phyloP scores from a whole-genome alignment of 2,113 vertebrate genomes.

The Uria lomvia region DNA sequence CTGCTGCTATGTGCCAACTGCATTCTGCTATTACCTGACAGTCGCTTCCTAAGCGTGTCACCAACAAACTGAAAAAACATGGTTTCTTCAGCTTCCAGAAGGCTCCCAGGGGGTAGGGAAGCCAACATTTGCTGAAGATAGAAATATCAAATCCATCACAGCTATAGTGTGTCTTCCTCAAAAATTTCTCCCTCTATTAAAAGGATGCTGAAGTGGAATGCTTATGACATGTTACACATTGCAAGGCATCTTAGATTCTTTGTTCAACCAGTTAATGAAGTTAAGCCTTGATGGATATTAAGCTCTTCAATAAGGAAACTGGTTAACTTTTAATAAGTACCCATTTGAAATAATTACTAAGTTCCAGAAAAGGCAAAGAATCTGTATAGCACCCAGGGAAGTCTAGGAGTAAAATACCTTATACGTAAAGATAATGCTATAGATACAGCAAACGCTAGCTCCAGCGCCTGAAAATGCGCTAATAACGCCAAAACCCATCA shows the following conservation, averaged over 20 bases:
- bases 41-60: neutral
- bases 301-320: rapidly evolving
- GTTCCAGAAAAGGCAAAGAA: neutral
- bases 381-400: rapidly evolving
- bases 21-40: neutral
- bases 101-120: neutral
- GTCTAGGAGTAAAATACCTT: neutral
- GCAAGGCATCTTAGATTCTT: neutral
- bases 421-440: rapidly evolving
- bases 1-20: neutral
- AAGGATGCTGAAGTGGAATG: neutral
- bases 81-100: neutral
- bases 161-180: neutral
- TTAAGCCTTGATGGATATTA: too few species aligned
- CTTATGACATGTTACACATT: neutral
- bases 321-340: rapidly evolving
- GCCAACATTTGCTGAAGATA: neutral
- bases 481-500: rapidly evolving
- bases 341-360: neutral
- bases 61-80: neutral
- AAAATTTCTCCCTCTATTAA: rapidly evolving
- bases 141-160: neutral
- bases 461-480: neutral
- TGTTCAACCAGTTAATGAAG: neutral
- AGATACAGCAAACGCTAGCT: rapidly evolving